Conservation (phyloP, 2,797 vertebrate species). For the Bradypodion pumilum region DNA sequence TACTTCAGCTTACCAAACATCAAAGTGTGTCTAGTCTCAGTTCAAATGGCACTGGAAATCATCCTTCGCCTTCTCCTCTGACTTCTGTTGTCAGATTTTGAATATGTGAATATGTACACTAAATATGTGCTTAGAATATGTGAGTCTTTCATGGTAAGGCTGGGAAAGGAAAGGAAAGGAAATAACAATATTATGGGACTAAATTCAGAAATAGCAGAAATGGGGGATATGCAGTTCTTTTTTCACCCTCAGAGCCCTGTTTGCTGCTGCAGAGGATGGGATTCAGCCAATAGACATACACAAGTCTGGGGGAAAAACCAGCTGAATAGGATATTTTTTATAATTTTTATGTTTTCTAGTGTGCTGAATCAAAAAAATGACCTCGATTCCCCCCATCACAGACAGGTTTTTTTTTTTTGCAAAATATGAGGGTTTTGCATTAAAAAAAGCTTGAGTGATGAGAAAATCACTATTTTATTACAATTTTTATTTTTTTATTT, state of each 20-base stretch:
- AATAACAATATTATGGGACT: not conserved
- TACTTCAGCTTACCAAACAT: slow-evolving; percentile 1
- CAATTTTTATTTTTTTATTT: too few species aligned
- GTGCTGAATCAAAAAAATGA: too few species aligned
- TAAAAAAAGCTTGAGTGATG: too few species aligned
- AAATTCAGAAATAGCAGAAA: not conserved
- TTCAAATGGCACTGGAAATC: not conserved
- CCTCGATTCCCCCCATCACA: too few species aligned
- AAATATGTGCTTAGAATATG: not conserved
- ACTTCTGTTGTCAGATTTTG: slow-evolving; percentile 10
- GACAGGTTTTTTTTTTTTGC: too few species aligned
- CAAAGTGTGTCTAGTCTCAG: not conserved
- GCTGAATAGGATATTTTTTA: too few species aligned
- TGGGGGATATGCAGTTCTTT: not conserved
- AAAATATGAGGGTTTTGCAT: too few species aligned
- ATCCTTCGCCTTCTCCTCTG: not conserved
- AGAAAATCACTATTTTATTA: too few species aligned
- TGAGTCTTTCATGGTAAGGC: not conserved
- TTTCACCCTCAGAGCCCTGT: not conserved
- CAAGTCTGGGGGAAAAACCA: too few species aligned
- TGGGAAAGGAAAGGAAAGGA: not conserved
- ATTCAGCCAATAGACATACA: not conserved
- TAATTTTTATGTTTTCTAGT: too few species aligned
- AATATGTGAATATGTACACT: not conserved
- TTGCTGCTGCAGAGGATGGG: not conserved